Percentiles rank a stretch among this genome's conserved stretches.
Evolutionary conservation across 2,797 vertebrate genomes (phyloP).

Genomic region (Pristis pectinata): DNA sequence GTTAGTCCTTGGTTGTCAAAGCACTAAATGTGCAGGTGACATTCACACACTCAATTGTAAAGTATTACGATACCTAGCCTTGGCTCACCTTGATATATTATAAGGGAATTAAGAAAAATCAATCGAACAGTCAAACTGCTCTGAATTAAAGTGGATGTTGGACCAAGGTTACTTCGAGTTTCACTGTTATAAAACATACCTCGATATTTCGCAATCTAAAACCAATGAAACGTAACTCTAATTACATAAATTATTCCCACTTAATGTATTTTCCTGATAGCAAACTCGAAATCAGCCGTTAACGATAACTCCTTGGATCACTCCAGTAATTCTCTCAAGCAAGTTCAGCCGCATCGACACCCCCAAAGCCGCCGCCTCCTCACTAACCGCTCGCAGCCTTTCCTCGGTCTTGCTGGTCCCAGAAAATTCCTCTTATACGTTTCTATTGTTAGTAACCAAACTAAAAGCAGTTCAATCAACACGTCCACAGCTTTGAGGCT

Average conservation of each 20-base stretch:
- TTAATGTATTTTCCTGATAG: background rate
- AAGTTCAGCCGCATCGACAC: background rate
- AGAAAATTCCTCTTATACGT: background rate
- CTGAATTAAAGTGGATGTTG: background rate
- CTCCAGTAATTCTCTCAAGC: background rate
- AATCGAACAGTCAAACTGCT: background rate
- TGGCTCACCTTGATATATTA: too few relatives aligned
- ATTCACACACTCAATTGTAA: background rate
- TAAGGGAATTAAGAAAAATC: background rate
- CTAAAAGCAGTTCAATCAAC: background rate
- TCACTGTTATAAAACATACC: background rate
- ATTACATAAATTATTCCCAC: background rate
- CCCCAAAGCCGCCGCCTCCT: background rate
- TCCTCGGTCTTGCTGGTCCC: too few relatives aligned
- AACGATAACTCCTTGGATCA: background rate
- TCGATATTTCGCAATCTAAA: slow-evolving; percentile 1
- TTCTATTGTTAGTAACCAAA: background rate
- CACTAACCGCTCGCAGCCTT: background rate
- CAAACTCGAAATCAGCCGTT: background rate
- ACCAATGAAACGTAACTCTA: background rate
- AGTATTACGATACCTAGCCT: too few relatives aligned
- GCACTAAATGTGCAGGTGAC: background rate
- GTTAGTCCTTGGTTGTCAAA: background rate
- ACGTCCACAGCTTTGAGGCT: background rate
- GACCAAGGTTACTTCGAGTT: background rate